Evolutionary conservation across 2,888 invertebrate genomes (phyloP).

Genomic region (Parapristionchus giblindavisi): DNA sequence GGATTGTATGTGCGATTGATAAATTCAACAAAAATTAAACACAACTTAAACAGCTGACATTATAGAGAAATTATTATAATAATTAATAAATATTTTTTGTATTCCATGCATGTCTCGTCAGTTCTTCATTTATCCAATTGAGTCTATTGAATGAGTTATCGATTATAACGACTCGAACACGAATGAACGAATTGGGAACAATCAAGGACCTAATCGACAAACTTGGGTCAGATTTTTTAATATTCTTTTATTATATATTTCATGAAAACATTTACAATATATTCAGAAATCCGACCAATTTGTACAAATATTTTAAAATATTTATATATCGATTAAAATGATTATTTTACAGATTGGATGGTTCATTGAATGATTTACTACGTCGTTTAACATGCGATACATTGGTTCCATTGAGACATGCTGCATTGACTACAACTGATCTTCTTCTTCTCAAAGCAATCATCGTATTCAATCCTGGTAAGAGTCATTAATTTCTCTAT

Average conservation of each 20-base stretch:
- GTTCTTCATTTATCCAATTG: constrained; percentile 2
- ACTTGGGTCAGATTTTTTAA: background rate
- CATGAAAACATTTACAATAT: too few species aligned
- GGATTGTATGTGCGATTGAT: too few species aligned
- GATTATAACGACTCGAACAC: constrained; percentile 7
- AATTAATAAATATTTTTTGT: background rate
- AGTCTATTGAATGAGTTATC: constrained; percentile 12
- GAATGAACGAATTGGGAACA: constrained; percentile 22
- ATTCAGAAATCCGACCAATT: too few species aligned
- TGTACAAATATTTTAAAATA: too few species aligned
- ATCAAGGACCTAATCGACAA: background rate
- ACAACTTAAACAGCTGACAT: too few species aligned
- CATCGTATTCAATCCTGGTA: constrained; percentile 46
- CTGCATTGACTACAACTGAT: constrained; percentile 40
- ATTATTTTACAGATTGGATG: background rate
- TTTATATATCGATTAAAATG: background rate
- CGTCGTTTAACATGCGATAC: constrained; percentile 40
- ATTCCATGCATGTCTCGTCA: constrained; percentile 18
- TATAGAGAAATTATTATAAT: too few species aligned
- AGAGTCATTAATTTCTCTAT: background rate
- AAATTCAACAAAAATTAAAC: too few species aligned
- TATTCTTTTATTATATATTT: background rate
- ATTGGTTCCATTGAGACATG: constrained; percentile 42
- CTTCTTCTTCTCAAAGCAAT: constrained; percentile 47
- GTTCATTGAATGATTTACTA: constrained; percentile 35